Percentiles rank a stretch among this genome's conserved stretches.
Conservation (phyloP, 2,797 vertebrate species). For the Merluccius polli region DNA sequence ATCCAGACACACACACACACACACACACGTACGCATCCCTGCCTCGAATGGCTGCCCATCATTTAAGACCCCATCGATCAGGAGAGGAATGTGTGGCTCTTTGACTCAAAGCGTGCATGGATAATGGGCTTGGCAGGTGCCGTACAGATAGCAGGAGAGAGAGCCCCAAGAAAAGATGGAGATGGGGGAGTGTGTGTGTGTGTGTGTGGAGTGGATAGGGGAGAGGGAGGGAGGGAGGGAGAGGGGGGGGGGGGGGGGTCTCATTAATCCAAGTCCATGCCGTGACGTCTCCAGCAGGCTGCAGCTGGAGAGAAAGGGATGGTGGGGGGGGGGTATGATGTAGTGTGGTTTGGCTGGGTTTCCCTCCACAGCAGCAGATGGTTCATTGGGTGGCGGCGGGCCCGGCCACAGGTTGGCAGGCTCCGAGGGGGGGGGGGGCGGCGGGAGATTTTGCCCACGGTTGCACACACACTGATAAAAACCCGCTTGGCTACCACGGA, state of each 20-base stretch:
- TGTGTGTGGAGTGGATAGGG: too few species aligned
- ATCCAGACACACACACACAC: not conserved
- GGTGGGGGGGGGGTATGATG: too few species aligned
- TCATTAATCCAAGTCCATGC: conserved; percentile 57
- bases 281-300: conserved; percentile 60
- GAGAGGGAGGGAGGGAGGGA: too few species aligned
- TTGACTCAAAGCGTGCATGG: conserved; percentile 66
- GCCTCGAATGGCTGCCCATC: conserved; percentile 51
- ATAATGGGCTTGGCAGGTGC: conserved; percentile 61
- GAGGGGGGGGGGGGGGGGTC: conserved; percentile 8
- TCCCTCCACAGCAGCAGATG: conserved; percentile 62
- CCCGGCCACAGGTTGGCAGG: conserved; percentile 42
- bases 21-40: conserved; percentile 23
- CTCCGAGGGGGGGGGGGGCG: conserved; percentile 51
- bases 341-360: conserved; percentile 42
- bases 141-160: conserved; percentile 48
- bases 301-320: conserved; percentile 59
- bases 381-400: conserved; percentile 40
- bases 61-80: conserved; percentile 62
- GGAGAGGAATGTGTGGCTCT: conserved; percentile 57
- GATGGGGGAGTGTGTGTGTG: not conserved
- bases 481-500: not conserved
- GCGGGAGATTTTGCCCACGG: too few species aligned
- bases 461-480: conserved; percentile 14
- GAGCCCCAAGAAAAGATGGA: conserved; percentile 45